Evolutionary conservation across 2,797 vertebrate species (phyloP).

Genomic region (Trachurus trachurus): DNA sequence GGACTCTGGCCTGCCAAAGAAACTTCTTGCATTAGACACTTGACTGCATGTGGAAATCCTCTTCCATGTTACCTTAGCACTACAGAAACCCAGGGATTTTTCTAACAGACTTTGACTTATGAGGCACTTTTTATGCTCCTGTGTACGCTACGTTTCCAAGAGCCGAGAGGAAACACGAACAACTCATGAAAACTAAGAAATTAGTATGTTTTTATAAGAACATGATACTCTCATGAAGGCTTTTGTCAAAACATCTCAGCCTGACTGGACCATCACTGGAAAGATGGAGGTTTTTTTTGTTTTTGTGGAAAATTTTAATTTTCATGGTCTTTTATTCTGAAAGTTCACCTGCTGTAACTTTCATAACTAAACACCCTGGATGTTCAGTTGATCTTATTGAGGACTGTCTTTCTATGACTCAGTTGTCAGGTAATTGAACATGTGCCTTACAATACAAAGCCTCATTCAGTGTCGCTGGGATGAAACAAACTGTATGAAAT

Average conservation of each 20-base stretch:
- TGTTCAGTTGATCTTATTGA: constrained; percentile 11
- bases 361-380: not conserved
- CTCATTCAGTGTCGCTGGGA: constrained; percentile 35
- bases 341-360: not conserved
- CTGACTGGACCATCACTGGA: constrained; percentile 19
- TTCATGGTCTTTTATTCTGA: not conserved
- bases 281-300: not conserved
- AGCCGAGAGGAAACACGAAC: constrained; percentile 8
- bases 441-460: constrained; percentile 75
- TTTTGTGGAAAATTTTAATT: not conserved
- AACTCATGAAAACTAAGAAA: not conserved
- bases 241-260: constrained; percentile 19
- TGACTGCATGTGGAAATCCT: constrained; percentile 90
- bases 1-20: constrained; percentile 94
- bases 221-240: constrained; percentile 32
- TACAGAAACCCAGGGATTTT: constrained; percentile 56
- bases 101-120: constrained; percentile 49
- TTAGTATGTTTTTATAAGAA: not conserved
- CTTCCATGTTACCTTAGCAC: constrained; percentile 41
- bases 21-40: constrained; percentile 90
- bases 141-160: constrained; percentile 3
- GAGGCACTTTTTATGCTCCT: constrained; percentile 29
- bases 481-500: not conserved
- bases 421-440: constrained; percentile 56
- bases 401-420: constrained; percentile 2